Percentiles rank a stretch among this genome's conserved stretches.
Evolutionary conservation across 2,888 invertebrate species (phyloP).

Genomic region (Apoda limacodes): DNA sequence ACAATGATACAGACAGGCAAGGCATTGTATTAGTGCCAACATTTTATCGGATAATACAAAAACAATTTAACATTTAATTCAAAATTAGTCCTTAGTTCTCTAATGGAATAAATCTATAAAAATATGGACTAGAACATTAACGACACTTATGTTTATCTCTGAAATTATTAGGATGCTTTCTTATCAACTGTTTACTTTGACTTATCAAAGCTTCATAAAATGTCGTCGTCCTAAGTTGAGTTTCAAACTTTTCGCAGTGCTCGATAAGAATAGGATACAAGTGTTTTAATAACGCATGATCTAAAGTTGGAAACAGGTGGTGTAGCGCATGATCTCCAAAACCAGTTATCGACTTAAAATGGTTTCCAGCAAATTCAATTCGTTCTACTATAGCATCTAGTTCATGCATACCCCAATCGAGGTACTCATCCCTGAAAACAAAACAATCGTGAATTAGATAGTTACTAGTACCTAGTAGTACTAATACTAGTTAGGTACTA

Average conservation of each 20-base stretch:
- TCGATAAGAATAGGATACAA: slow-evolving; percentile 73
- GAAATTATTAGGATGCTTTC: slow-evolving; percentile 45
- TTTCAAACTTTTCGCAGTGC: slow-evolving; percentile 74
- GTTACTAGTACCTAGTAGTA: too few species aligned
- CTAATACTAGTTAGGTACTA: too few species aligned
- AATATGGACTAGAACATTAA: too few species aligned
- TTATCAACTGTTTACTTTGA: slow-evolving; percentile 66
- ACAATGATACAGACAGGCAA: too few species aligned
- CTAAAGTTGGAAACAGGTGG: slow-evolving; percentile 84
- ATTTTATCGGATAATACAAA: too few species aligned
- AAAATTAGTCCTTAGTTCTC: too few species aligned
- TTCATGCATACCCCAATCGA: slow-evolving; percentile 85
- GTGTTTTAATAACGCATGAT: slow-evolving; percentile 77
- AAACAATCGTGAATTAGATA: too few species aligned
- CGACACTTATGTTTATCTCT: slow-evolving; percentile 25
- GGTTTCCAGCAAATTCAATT: slow-evolving; percentile 72
- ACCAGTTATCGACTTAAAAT: slow-evolving; percentile 75
- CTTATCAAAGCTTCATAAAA: slow-evolving; percentile 75
- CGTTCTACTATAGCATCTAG: slow-evolving; percentile 81
- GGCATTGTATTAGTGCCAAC: too few species aligned
- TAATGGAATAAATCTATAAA: too few species aligned
- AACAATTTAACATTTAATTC: too few species aligned
- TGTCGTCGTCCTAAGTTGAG: slow-evolving; percentile 55
- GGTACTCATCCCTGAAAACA: slow-evolving; percentile 47
- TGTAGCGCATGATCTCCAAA: slow-evolving; percentile 85